Evolutionary conservation across 2,888 invertebrate species (phyloP), one percentile per base, ranked within the genome.

Genomic region (Nebria salina): DNA sequence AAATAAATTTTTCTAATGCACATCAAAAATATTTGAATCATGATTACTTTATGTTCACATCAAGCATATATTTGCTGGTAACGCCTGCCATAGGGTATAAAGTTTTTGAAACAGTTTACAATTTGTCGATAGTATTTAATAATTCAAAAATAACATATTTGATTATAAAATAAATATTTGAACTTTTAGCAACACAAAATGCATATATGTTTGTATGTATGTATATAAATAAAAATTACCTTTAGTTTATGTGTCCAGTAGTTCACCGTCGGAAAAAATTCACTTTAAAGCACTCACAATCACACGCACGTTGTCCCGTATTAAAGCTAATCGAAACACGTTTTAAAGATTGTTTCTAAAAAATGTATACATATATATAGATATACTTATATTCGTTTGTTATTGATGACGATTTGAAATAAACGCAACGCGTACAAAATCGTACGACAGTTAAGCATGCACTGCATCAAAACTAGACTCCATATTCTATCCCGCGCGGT

Each of bases 391-490:
- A 25, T 25, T 5, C 11, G 20, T 20, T 70, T 25, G 70, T 70
- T 15, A 70, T 15, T 26, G 34, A 25, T 66, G 26, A 6, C 20
- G 25, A 26, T 70, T 25, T 68, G 34, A 1, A 20, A 25, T 25
- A 70, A 70, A 2, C 70, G 26, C 26, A 20, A 26, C 34, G 15
- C 34, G 70, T 20, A 73, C 68, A 43, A 68, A 34, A 76, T 41
- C 76, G 76, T 68, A 4, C 42, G 72, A 15, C 43, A 77, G 65
- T 72, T 74, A 65, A 43, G 73, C 74, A 65, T 65, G 74, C 65
- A 78, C 78, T 78, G 66, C 74, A 20, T 34, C 72, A 41, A 34
- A 41, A 73, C 72, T 34, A 25, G 65, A 78, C 78, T 78, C 78
- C 78, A 78, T 78, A 73, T 15, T 73, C 72, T 73, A 64, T 78